A percentile compares a stretch with the other conserved stretches of the same genome.
phyloP scores from a whole-genome alignment of 2,113 vertebrate species.

The Formicarius rufipectus region DNA sequence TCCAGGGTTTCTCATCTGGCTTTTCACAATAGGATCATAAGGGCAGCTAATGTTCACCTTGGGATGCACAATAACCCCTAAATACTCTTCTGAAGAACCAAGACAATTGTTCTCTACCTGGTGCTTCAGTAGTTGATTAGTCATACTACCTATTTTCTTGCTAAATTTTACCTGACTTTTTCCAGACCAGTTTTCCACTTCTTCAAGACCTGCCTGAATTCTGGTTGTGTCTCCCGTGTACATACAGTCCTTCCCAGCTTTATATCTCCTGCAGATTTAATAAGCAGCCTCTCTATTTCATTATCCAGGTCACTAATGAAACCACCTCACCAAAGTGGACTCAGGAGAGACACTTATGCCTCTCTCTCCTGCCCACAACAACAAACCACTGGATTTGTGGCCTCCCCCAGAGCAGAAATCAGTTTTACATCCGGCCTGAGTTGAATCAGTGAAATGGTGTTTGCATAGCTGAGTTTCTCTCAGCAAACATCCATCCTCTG shows the following conservation, averaged over 20 bases:
- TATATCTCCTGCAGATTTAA: not conserved
- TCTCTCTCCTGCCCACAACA: not conserved
- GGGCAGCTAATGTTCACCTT: not conserved
- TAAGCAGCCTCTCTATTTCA: not conserved
- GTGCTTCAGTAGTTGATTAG: not conserved
- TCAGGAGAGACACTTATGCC: not conserved
- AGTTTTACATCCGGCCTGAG: not conserved
- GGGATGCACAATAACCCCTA: not conserved
- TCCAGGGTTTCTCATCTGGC: not conserved
- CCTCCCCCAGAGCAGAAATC: not conserved
- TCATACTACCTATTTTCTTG: not conserved
- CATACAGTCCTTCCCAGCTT: not conserved
- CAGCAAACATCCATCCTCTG: not conserved
- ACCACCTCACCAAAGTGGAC: not conserved
- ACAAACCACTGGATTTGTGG: not conserved
- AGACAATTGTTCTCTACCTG: not conserved
- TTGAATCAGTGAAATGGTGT: not conserved
- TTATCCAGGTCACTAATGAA: constrained; percentile 7
- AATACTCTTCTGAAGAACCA: not conserved
- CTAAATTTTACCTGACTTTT: not conserved
- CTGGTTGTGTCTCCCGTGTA: not conserved
- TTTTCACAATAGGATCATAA: not conserved
- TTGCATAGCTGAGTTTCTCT: not conserved
- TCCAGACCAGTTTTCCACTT: not conserved
- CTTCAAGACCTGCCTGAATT: not conserved